A percentile compares a stretch with the other conserved stretches of the same genome.
Conservation (phyloP, 2,113 vertebrate species). For the Anolis sagrei region DNA sequence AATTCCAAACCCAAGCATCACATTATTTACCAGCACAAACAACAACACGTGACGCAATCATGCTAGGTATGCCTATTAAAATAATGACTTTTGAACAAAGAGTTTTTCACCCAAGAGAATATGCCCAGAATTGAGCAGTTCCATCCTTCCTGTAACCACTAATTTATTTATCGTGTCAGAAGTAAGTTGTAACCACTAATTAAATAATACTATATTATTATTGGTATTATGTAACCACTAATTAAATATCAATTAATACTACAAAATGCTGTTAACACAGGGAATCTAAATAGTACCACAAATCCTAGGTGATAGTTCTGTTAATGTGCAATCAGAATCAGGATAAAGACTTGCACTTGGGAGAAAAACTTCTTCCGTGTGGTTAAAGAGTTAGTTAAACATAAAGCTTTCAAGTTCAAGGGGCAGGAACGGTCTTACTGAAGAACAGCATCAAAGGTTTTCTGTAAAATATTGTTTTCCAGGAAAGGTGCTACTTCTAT, state of each 20-base stretch:
- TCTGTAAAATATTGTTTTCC: conserved; percentile 69
- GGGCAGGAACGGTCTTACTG: conserved; percentile 41
- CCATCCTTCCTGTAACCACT: background rate
- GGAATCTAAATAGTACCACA: conserved; percentile 40
- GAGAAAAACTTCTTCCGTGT: conserved; percentile 47
- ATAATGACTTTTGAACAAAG: background rate
- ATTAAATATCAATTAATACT: background rate
- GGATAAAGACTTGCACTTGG: conserved; percentile 53
- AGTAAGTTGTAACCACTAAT: too few relatives aligned
- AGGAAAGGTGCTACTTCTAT: conserved; percentile 71
- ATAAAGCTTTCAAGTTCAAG: conserved; percentile 60
- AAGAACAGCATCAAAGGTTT: conserved; percentile 61
- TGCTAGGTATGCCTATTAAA: background rate
- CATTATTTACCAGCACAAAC: background rate
- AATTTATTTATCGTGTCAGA: too few relatives aligned
- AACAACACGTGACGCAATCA: background rate
- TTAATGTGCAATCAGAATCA: conserved; percentile 51
- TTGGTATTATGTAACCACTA: too few relatives aligned
- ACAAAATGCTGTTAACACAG: conserved; percentile 42
- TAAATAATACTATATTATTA: too few relatives aligned
- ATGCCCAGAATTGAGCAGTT: background rate
- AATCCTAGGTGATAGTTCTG: conserved; percentile 50
- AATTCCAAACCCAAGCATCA: conserved; percentile 11
- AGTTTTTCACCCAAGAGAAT: background rate
- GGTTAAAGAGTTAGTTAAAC: conserved; percentile 55